Percentiles rank a stretch among this genome's conserved stretches.
phyloP scores from a whole-genome alignment of 2,888 invertebrate genomes.

The Lamellibrachia satsuma region DNA sequence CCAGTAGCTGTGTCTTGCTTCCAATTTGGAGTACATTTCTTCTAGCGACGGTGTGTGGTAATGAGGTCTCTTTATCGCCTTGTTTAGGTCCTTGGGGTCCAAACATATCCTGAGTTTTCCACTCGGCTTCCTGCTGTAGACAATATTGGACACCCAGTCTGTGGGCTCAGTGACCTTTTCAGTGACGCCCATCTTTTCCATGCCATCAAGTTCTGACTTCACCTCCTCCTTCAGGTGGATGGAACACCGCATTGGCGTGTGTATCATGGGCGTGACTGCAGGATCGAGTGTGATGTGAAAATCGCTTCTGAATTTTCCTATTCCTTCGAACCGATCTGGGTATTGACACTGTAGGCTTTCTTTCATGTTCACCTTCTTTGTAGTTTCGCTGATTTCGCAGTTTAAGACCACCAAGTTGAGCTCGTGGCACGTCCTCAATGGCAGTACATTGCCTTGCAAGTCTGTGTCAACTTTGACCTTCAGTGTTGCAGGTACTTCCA shows the following conservation, averaged over 20 bases:
- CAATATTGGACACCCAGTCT: neutral
- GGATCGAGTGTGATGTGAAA: neutral
- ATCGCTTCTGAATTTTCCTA: neutral
- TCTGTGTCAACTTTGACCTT: constrained; percentile 13
- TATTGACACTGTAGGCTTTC: too few species aligned
- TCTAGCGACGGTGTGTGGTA: too few species aligned
- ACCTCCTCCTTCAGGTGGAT: too few species aligned
- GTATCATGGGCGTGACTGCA: too few species aligned
- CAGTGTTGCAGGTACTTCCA: neutral
- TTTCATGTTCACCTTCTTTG: too few species aligned
- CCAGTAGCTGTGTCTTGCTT: neutral
- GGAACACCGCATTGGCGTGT: too few species aligned
- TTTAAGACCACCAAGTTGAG: constrained; percentile 4
- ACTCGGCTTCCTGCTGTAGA: constrained; percentile 18
- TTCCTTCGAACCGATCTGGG: neutral
- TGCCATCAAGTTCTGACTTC: too few species aligned
- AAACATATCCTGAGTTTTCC: neutral
- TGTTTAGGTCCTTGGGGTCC: too few species aligned
- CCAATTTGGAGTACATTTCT: neutral
- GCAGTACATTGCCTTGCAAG: neutral
- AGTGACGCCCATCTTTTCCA: too few species aligned
- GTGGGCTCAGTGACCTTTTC: too few species aligned
- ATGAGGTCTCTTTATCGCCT: too few species aligned
- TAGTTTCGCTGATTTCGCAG: too few species aligned
- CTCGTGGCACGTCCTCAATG: constrained; percentile 13